These are phyloP conservation scores for Scophthalmus maximus DNA, from an alignment of 2,113 vertebrate genomes.

Conservation along the genomic window DNA sequence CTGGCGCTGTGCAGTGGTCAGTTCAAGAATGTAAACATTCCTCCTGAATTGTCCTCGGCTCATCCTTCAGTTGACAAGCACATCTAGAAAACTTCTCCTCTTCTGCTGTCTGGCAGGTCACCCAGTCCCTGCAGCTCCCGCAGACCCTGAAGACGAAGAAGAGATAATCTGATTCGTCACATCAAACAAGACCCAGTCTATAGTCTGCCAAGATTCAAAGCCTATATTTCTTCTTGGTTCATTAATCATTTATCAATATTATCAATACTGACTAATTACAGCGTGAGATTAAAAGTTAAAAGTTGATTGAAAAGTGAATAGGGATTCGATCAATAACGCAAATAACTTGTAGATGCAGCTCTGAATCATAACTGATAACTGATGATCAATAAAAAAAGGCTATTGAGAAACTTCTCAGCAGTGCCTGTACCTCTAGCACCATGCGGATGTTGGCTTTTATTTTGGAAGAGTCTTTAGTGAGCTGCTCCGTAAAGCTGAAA, in stretches of 20 bases:
- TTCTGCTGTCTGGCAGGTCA: slow-evolving; percentile 70
- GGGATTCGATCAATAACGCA: no score
- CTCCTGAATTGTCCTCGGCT: background rate
- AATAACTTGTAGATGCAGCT: background rate
- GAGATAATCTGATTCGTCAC: slow-evolving; percentile 18
- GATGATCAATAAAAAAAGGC: background rate
- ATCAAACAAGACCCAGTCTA: background rate
- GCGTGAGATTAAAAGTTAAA: no score
- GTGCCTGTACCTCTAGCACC: slow-evolving; percentile 86
- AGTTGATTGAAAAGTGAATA: no score
- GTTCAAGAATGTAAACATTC: background rate
- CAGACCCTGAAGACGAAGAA: slow-evolving; percentile 81
- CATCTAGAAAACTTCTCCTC: slow-evolving; percentile 67
- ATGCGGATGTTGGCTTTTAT: slow-evolving; percentile 93
- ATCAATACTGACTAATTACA: background rate
- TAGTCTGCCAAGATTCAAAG: background rate
- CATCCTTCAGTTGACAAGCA: background rate
- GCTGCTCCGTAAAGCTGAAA: slow-evolving; percentile 85
- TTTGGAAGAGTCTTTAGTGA: slow-evolving; percentile 89
- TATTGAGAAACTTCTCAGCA: background rate
- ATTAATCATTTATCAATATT: background rate
- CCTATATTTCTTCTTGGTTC: background rate
- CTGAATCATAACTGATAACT: background rate
- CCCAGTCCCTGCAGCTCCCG: slow-evolving; percentile 88
- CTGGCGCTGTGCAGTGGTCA: background rate